Evolutionary conservation across 2,888 invertebrate species (phyloP).

Genomic region (Vannuccia rotundouncinata): DNA sequence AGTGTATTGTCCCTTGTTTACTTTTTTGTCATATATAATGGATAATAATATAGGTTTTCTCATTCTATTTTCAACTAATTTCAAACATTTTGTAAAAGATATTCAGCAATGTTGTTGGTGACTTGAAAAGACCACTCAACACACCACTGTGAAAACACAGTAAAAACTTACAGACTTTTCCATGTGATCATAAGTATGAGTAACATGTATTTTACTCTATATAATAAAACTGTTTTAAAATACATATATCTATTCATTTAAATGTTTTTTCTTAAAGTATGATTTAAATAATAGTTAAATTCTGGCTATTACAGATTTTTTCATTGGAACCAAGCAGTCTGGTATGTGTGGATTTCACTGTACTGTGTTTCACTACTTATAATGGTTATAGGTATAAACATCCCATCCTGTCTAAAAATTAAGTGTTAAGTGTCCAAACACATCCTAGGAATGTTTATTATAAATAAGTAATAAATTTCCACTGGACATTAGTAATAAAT

Average conservation of each 20-base stretch:
- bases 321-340: background rate
- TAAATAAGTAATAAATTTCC: too few species aligned
- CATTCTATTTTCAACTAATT: background rate
- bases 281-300: background rate
- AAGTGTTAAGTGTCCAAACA: too few species aligned
- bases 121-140: background rate
- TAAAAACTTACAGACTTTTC: background rate
- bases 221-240: background rate
- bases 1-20: too few species aligned
- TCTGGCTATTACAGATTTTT: background rate
- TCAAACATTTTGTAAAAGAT: background rate
- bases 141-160: background rate
- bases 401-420: too few species aligned
- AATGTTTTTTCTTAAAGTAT: background rate
- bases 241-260: background rate
- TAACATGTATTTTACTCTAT: background rate
- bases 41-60: background rate
- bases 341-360: background rate
- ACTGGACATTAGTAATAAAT: too few species aligned
- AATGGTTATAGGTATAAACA: too few species aligned
- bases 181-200: background rate
- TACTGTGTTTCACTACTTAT: too few species aligned
- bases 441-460: too few species aligned
- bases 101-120: background rate
- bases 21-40: background rate